Evolutionary conservation across 2,888 invertebrate species (phyloP).

Genomic region (Neoitamus cyanurus): DNA sequence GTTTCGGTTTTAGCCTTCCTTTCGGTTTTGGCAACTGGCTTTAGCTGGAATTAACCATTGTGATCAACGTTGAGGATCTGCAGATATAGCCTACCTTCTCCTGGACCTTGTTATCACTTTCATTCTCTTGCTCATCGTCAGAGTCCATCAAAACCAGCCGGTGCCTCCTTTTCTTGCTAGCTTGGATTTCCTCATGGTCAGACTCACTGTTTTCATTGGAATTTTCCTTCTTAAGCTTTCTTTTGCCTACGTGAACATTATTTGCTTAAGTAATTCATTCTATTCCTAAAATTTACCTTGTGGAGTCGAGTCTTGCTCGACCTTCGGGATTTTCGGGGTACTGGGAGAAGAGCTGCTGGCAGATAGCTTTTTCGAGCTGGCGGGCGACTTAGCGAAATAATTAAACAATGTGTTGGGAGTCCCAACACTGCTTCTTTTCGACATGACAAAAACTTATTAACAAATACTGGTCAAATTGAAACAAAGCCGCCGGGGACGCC

Average conservation of each 20-base stretch:
- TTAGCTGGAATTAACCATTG: not conserved
- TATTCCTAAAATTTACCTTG: not conserved
- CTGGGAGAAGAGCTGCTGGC: not conserved
- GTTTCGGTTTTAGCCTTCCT: not conserved
- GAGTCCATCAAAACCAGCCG: not conserved
- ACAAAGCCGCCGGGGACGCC: not conserved
- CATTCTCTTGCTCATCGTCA: not conserved
- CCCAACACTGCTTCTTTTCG: constrained; percentile 52
- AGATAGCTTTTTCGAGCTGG: constrained; percentile 52
- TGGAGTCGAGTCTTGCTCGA: not conserved
- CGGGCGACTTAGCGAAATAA: constrained; percentile 75
- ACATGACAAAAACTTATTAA: constrained; percentile 16
- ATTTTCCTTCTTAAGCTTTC: constrained; percentile 45
- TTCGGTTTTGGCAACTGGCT: not conserved
- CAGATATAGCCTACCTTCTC: not conserved
- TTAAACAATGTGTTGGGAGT: constrained; percentile 74
- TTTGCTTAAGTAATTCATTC: not conserved
- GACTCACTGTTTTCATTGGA: constrained; percentile 65
- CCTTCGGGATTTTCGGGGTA: not conserved
- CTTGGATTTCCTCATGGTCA: not conserved
- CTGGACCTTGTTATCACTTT: not conserved
- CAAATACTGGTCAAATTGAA: not conserved
- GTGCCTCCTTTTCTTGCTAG: not conserved
- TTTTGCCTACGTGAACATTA: not conserved
- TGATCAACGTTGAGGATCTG: no score